Conservation (phyloP, 2,113 vertebrate genomes). For the Lophochroa leadbeateri region DNA sequence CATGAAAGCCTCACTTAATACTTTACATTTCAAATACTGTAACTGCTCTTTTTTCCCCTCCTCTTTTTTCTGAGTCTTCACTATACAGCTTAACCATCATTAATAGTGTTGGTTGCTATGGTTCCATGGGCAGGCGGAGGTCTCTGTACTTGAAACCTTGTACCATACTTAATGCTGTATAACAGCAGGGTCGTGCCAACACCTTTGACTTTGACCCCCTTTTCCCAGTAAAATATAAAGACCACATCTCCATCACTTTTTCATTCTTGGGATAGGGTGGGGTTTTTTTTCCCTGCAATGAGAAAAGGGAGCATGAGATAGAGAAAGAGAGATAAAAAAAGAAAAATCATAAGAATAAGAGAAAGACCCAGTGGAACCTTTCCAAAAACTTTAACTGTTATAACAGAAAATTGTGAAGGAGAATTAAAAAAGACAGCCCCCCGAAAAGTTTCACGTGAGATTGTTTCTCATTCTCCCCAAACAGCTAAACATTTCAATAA, state of each 20-base stretch:
- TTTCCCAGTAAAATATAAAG: slow-evolving; percentile 20
- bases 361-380: background rate
- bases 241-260: background rate
- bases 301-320: background rate
- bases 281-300: background rate
- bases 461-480: slow-evolving; percentile 35
- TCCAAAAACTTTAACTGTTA: background rate
- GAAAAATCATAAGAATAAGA: background rate
- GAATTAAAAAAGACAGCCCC: background rate
- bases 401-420: slow-evolving; percentile 2
- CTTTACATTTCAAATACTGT: slow-evolving; percentile 58
- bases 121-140: background rate
- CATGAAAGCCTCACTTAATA: slow-evolving; percentile 59
- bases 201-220: slow-evolving; percentile 43
- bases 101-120: slow-evolving; percentile 60
- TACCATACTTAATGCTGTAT: slow-evolving; percentile 40
- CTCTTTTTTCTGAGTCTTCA: slow-evolving; percentile 31
- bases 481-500: slow-evolving; percentile 57
- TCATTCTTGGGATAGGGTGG: background rate
- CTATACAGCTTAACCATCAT: slow-evolving; percentile 24
- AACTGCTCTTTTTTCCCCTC: slow-evolving; percentile 6
- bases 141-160: slow-evolving; percentile 13
- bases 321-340: background rate
- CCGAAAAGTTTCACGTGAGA: slow-evolving; percentile 23
- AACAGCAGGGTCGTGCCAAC: slow-evolving; percentile 13